Base-by-base conservation (phyloP, 1,140 invertebrate species). In the Drosophila ogumai region DNA sequence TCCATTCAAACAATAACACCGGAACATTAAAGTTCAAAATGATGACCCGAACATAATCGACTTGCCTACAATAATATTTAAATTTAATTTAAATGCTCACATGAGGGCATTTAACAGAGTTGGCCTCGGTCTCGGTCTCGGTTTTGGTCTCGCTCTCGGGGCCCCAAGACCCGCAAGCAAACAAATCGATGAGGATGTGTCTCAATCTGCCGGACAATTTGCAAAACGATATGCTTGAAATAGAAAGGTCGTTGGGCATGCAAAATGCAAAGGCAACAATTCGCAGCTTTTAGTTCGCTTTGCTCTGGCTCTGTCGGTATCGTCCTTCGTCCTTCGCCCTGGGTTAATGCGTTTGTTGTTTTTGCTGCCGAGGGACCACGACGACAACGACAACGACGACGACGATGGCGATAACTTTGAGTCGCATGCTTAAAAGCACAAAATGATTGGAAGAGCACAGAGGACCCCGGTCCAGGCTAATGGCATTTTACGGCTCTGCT, bases 41-140 rank as follows among this genome's bases (percentile, higher is more conserved):
- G 90, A 84, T 80, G 82, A 78, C 68, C 84, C 79, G 67, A 76
- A 72, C 87, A 81, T 90, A 90, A 90, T 90, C 86, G 86, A 90
- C 88, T 90, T 91, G 75, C 76, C 76, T 75, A 85, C 75, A 91
- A 91, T 91, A 91, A 91, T 91, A 91, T 91, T 91, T 91, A 91
- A 91, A 91, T 91, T 91, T 91, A 91, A 91, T 91, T 91, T 91
- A 90, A 91, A 91, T 91, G 81, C 90, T 75, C 90, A 91, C 88
- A 91, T 91, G 88, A 88, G 90, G 81, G 68, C 68, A 68, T 82
- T 79, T 77, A 68, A 49, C 47, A 69, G 28, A 72, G 66, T 58
- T 50, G 43, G 13, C 10, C 60, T 41, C 19, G 46, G 63, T 34
- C 60, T 17, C 12, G 32, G 50, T 38, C 5, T n/a, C 15, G 25